Conservation (phyloP, 2,888 invertebrate genomes). For the Linnaemya vulpina region DNA sequence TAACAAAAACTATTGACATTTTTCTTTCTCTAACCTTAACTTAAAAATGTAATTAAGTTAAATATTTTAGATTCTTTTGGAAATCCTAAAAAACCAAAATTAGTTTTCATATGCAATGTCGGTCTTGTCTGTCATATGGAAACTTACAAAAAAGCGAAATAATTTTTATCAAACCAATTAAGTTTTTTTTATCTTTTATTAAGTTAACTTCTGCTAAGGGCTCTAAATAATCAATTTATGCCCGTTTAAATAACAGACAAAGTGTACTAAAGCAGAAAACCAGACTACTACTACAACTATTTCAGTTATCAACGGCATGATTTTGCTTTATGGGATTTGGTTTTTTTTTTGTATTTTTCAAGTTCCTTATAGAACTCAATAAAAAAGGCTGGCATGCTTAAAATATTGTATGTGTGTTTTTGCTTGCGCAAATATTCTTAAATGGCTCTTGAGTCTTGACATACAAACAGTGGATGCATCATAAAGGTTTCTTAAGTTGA, state of each 20-base stretch:
- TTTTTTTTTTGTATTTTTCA: background rate
- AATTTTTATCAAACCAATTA: conserved; percentile 2
- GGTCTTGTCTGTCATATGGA: conserved; percentile 9
- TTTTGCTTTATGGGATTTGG: background rate
- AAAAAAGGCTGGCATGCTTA: conserved; percentile 48
- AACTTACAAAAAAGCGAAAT: background rate
- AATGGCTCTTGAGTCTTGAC: conserved; percentile 61
- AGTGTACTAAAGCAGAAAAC: conserved; percentile 49
- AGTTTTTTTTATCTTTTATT: conserved; percentile 3
- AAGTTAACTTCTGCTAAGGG: conserved; percentile 24
- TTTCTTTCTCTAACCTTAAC: background rate
- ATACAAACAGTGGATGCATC: conserved; percentile 4
- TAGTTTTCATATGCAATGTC: conserved; percentile 22
- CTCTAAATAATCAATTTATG: conserved; percentile 67
- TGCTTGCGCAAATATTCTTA: background rate
- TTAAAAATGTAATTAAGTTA: conserved; percentile 56
- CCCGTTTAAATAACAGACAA: conserved; percentile 63
- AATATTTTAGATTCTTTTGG: conserved; percentile 46
- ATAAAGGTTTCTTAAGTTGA: conserved; percentile 58
- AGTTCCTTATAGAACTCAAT: conserved; percentile 45
- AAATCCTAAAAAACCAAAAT: background rate
- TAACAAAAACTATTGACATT: conserved; percentile 44
- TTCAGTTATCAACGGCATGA: conserved; percentile 49
- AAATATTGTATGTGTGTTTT: conserved; percentile 14
- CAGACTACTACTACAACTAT: conserved; percentile 53